Conservation (phyloP, 2,888 invertebrate genomes). For the Ornithoptera priamus region DNA sequence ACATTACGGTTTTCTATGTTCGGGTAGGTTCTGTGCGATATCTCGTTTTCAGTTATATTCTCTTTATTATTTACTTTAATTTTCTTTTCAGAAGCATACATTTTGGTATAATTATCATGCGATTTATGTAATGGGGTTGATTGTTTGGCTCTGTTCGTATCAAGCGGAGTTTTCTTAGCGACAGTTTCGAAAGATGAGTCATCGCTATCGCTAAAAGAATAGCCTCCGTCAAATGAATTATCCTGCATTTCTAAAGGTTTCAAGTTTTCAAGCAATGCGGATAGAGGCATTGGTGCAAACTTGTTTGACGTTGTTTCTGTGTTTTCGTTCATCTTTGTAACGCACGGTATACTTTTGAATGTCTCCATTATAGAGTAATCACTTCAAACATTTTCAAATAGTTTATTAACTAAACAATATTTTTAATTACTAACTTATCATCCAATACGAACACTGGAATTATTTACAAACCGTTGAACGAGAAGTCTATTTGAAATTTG, state of each 20-base stretch:
- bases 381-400: no score
- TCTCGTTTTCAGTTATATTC: constrained; percentile 46
- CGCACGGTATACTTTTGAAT: no score
- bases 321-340: constrained; percentile 56
- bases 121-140: constrained; percentile 52
- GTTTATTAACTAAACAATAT: background rate
- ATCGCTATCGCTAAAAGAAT: constrained; percentile 63
- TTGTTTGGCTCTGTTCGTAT: constrained; percentile 45
- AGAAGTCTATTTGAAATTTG: constrained; percentile 18
- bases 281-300: constrained; percentile 72
- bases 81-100: constrained; percentile 59
- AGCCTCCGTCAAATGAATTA: constrained; percentile 57
- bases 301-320: constrained; percentile 67
- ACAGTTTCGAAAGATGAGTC: constrained; percentile 56
- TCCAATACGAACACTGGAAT: background rate
- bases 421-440: background rate
- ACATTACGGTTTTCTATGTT: constrained; percentile 45
- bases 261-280: constrained; percentile 66
- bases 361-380: no score
- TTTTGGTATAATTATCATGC: constrained; percentile 46
- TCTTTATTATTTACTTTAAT: constrained; percentile 51
- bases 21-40: constrained; percentile 48
- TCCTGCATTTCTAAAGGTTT: constrained; percentile 54
- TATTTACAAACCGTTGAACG: constrained; percentile 20
- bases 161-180: constrained; percentile 45